Evolutionary conservation across 1,140 invertebrate genomes (phyloP).

Genomic region (Myzus persicae): DNA sequence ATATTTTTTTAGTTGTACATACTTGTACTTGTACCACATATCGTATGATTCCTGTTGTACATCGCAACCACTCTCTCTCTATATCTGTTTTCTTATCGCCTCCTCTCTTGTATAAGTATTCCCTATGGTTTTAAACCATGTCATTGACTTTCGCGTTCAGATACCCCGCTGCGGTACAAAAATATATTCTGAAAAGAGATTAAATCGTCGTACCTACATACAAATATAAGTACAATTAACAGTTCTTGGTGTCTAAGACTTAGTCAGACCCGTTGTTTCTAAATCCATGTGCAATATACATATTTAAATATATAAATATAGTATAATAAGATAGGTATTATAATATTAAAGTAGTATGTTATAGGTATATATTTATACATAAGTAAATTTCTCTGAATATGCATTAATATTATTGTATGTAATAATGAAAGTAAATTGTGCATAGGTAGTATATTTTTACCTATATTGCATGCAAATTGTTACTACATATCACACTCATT

Average conservation of each 20-base stretch:
- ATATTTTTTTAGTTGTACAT: neutral
- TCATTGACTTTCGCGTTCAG: slow-evolving; percentile 47
- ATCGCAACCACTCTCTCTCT: neutral
- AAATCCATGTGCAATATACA: neutral
- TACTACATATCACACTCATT: neutral
- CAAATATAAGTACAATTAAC: neutral
- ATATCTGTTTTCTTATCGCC: neutral
- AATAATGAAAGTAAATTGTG: no score
- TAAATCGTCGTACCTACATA: neutral
- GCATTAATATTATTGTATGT: no score
- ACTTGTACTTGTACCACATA: neutral
- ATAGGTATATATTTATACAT: no score
- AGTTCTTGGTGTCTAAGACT: neutral
- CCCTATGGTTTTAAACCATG: slow-evolving; percentile 12
- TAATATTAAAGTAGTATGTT: no score
- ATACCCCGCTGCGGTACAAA: neutral
- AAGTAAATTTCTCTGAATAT: neutral
- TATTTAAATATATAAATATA: neutral
- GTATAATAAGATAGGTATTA: no score
- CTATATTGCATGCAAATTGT: neutral
- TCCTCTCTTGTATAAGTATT: neutral
- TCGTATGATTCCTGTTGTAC: neutral
- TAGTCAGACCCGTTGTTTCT: no score
- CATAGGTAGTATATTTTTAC: no score
- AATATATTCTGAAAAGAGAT: slow-evolving; percentile 18